phyloP scores from a whole-genome alignment of 2,113 vertebrate species.

The Clarias magur region DNA sequence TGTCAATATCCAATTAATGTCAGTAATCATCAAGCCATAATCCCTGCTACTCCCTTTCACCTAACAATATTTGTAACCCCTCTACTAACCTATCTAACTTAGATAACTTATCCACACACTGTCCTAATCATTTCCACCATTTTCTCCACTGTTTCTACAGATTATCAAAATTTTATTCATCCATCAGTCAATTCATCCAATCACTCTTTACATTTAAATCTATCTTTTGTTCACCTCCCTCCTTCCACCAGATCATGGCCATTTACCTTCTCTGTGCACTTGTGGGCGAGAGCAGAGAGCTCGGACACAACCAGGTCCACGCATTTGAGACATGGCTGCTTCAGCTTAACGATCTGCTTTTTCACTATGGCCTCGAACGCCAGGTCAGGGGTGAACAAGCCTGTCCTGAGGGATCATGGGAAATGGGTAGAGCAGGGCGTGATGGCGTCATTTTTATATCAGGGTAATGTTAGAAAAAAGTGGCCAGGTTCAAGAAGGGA shows the following conservation, averaged over 20 bases:
- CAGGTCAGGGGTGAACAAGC: slow-evolving; percentile 95
- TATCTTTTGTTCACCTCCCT: slow-evolving; percentile 4
- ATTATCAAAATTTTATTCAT: background rate
- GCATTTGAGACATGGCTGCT: slow-evolving; percentile 96
- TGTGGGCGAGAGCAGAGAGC: slow-evolving; percentile 87
- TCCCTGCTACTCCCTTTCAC: no score
- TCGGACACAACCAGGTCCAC: slow-evolving; percentile 95
- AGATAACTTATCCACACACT: background rate
- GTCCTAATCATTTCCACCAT: no score
- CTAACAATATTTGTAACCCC: no score
- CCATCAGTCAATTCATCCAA: background rate
- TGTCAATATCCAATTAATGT: background rate
- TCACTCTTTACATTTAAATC: background rate
- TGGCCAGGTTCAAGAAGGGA: background rate
- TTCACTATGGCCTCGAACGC: slow-evolving; percentile 98
- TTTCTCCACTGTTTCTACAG: background rate
- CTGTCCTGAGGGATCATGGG: slow-evolving; percentile 80
- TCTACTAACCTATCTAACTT: background rate
- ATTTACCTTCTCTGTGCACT: slow-evolving; percentile 92
- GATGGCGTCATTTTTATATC: background rate
- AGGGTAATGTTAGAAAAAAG: background rate
- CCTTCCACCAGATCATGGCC: background rate
- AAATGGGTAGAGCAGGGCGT: slow-evolving; percentile 41
- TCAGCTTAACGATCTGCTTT: slow-evolving; percentile 97
- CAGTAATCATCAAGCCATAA: background rate